A percentile compares a stretch with the other conserved stretches of the same genome.
phyloP scores from a whole-genome alignment of 2,888 invertebrate genomes.

The Dasypolia templi region DNA sequence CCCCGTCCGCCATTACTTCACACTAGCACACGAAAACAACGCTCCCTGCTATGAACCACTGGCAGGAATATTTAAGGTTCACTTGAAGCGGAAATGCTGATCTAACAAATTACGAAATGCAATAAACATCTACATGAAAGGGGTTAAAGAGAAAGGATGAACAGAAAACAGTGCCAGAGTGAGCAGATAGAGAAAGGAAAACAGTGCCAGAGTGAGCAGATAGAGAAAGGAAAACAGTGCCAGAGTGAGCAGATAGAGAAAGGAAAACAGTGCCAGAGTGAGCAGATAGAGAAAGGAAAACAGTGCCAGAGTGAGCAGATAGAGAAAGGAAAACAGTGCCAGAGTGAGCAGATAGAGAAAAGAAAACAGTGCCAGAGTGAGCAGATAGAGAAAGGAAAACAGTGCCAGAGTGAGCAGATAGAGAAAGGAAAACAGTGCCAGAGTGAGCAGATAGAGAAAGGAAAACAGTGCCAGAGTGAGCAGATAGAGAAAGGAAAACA shows the following conservation, averaged over 20 bases:
- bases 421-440: constrained; percentile 2
- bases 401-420: no score
- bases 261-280: neutral
- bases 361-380: neutral
- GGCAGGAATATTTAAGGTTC: neutral
- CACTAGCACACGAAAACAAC: constrained; percentile 39
- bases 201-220: neutral
- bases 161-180: neutral
- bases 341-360: neutral
- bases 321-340: neutral
- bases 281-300: neutral
- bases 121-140: neutral
- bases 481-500: neutral
- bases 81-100: constrained; percentile 1
- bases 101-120: constrained; percentile 4
- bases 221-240: neutral
- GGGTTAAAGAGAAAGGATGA: neutral
- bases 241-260: neutral
- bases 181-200: neutral
- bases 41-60: constrained; percentile 3
- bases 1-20: constrained; percentile 38
- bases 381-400: no score
- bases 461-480: no score
- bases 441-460: neutral
- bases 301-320: no score